A percentile compares a stretch with the other conserved stretches of the same genome.
phyloP scores from a whole-genome alignment of 1,140 invertebrate genomes.

The Trissolcus basalis region DNA sequence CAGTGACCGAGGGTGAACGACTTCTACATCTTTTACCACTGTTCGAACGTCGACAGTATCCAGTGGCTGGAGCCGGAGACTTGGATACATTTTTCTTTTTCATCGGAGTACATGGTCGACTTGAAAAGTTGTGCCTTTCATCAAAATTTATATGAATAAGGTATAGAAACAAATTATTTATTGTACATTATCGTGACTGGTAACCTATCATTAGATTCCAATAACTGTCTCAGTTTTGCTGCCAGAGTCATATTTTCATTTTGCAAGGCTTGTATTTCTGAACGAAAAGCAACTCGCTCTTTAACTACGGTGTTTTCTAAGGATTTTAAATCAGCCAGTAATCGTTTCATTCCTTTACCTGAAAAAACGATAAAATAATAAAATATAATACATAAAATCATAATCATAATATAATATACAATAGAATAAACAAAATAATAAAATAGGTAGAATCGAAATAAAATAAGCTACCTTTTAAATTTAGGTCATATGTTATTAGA shows the following conservation, averaged over 20 bases:
- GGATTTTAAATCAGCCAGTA: conserved; percentile 67
- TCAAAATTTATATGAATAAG: too few species aligned
- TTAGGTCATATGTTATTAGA: conserved; percentile 7
- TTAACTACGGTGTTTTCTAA: conserved; percentile 68
- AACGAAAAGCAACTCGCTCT: conserved; percentile 69
- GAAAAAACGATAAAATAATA: conserved; percentile 1
- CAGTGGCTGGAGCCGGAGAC: conserved; percentile 32
- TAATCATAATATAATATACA: too few species aligned
- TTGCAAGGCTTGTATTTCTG: conserved; percentile 69
- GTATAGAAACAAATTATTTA: too few species aligned
- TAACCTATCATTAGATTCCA: conserved; percentile 20
- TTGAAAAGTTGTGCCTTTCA: conserved; percentile 8
- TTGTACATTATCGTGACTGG: not conserved
- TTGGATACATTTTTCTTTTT: conserved; percentile 37
- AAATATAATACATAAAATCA: too few species aligned
- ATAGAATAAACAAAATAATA: conserved; percentile 30
- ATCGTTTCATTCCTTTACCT: conserved; percentile 61
- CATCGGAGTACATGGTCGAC: conserved; percentile 34
- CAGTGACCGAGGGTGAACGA: conserved; percentile 59
- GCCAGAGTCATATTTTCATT: conserved; percentile 65
- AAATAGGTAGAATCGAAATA: too few species aligned
- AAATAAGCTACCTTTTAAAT: too few species aligned
- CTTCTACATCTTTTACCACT: conserved; percentile 53
- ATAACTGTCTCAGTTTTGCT: conserved; percentile 54
- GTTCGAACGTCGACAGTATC: conserved; percentile 33